Base-by-base conservation (phyloP, 1,140 invertebrate species). In the Bombus waltoni region DNA sequence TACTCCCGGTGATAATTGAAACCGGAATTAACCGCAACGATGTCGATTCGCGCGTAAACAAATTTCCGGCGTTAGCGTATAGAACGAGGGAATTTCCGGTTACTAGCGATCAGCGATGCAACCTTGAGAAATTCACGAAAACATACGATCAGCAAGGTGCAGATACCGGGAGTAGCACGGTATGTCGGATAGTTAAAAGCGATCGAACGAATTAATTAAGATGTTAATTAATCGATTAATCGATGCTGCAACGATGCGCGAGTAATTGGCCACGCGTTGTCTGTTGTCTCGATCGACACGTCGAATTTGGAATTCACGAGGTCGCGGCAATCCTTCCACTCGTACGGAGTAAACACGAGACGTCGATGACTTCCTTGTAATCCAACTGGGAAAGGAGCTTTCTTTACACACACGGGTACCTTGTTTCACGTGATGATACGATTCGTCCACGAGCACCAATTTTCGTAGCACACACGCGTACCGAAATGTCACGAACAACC, bases 211-310 rank as follows among this genome's bases (percentile, higher is more conserved):
- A 85, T 87, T 80, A 85, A 81, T 86, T 81, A 32, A 13, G 32
- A 68, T 28, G 83, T 47, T 80, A 80, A 85, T 85, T 84, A 84
- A 84, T 79, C 82, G 8, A 84, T 84, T 84, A 79, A 84, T 79
- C 68, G 76, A 59, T 79, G 76, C 38, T 44, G 76, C 73, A 85
- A 85, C 83, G 83, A 57, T 62, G 83, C 82, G 10, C 83, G 83
- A 85, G 76, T 85, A 85, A 85, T 85, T 85, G 83, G 83, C 83
- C 83, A 85, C 83, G 76, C 83, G 83, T 32, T 85, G 76, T 72
- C 76, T 65, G 76, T 84, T 84, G 76, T 84, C 83, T 62, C 76
- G 76, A 84, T 84, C 82, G 82, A 84, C 82, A 79, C 83, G 75
- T 40, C 66, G 75, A 76, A 79, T 84, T 84, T 66, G 65, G 66